Conservation (phyloP, 2,113 vertebrate species). For the Oryzias melastigma region DNA sequence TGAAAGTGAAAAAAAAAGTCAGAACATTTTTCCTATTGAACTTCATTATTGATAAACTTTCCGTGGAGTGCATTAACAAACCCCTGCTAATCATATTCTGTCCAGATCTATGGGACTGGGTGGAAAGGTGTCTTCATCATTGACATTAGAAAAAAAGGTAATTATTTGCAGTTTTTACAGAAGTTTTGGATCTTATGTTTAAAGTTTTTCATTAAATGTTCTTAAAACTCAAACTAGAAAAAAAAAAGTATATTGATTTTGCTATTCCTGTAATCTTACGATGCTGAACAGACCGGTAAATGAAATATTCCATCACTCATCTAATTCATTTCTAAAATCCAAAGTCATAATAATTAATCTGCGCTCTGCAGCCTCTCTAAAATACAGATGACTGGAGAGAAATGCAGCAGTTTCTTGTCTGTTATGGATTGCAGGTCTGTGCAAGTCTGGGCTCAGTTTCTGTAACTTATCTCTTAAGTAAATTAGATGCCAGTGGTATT, state of each 20-base stretch:
- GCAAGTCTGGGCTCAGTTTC: slow-evolving; percentile 20
- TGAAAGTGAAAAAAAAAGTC: too few species aligned
- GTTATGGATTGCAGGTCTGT: slow-evolving; percentile 21
- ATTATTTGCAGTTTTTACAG: too few species aligned
- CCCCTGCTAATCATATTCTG: too few species aligned
- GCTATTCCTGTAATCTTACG: background rate
- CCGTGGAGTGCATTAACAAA: too few species aligned
- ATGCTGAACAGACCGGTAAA: slow-evolving; percentile 11
- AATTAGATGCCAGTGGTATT: slow-evolving; percentile 65
- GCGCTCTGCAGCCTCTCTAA: slow-evolving; percentile 9
- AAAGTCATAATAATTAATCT: slow-evolving; percentile 10
- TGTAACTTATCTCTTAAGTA: slow-evolving; percentile 62
- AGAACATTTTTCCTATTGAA: too few species aligned
- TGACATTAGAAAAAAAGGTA: too few species aligned
- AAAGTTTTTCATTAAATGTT: too few species aligned
- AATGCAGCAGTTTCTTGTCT: slow-evolving; percentile 16
- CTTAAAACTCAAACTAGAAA: background rate
- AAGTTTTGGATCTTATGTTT: too few species aligned
- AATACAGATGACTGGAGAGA: slow-evolving; percentile 11
- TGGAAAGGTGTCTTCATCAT: too few species aligned
- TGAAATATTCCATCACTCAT: slow-evolving; percentile 1
- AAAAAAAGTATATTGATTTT: background rate
- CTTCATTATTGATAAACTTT: too few species aligned
- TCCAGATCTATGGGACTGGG: too few species aligned
- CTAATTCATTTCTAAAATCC: slow-evolving; percentile 12